phyloP scores from a whole-genome alignment of 2,113 vertebrate genomes.

The Chaenocephalus aceratus region DNA sequence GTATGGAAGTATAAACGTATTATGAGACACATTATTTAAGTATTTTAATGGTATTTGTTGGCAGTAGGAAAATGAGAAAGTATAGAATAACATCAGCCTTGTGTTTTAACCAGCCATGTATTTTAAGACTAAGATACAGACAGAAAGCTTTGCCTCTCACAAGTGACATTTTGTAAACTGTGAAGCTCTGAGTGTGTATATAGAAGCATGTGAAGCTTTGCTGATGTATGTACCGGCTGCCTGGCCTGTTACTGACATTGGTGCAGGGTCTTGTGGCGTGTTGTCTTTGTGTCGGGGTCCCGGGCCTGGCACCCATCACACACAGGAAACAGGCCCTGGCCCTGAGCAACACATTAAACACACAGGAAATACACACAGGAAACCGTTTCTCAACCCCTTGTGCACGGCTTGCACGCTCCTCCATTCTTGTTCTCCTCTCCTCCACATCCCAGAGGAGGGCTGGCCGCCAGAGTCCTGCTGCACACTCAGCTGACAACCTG shows the following conservation, averaged over 20 bases:
- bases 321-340: constrained; percentile 81
- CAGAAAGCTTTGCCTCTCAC: constrained; percentile 27
- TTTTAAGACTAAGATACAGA: constrained; percentile 3
- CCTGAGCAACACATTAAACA: constrained; percentile 78
- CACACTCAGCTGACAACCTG: constrained; percentile 68
- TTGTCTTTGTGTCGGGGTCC: constrained; percentile 57
- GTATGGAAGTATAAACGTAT: neutral
- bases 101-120: neutral
- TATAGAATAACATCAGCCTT: neutral
- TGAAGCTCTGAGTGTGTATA: constrained; percentile 48
- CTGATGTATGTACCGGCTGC: constrained; percentile 63
- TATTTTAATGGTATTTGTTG: neutral
- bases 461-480: constrained; percentile 34
- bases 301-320: constrained; percentile 82
- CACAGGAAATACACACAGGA: constrained; percentile 80
- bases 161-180: constrained; percentile 56
- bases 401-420: constrained; percentile 63
- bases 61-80: neutral
- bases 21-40: neutral
- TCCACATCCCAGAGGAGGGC: constrained; percentile 54
- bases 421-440: constrained; percentile 54
- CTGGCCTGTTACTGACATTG: constrained; percentile 52
- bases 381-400: constrained; percentile 64
- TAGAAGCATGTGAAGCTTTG: constrained; percentile 56
- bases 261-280: constrained; percentile 17